A percentile compares a stretch with the other conserved stretches of the same genome.
Conservation (phyloP, 2,113 vertebrate species). For the Harpagus bidentatus region DNA sequence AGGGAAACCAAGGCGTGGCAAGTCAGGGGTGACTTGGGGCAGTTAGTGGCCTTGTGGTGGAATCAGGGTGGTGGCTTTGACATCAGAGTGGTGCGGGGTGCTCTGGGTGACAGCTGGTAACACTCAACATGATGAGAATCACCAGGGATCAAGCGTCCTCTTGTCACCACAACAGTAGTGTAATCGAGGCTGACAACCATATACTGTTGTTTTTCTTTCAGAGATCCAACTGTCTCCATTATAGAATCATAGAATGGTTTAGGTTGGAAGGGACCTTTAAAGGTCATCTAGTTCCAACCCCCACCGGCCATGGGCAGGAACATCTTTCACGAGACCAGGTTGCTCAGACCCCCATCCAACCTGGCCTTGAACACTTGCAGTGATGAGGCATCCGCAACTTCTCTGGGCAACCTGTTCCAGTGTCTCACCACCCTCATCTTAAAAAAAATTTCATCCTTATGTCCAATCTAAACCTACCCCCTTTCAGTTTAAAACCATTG, state of each 20-base stretch:
- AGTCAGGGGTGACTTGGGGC: not conserved
- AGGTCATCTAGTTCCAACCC: not conserved
- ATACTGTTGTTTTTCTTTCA: not conserved
- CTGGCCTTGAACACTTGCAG: not conserved
- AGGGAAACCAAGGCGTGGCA: not conserved
- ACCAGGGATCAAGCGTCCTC: not conserved
- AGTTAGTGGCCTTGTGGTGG: not conserved
- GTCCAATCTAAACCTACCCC: not conserved
- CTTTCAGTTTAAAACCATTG: not conserved
- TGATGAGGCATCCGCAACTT: fast-evolving
- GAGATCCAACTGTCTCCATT: not conserved
- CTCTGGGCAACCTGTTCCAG: not conserved
- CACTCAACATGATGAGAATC: not conserved
- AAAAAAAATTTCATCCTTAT: not conserved
- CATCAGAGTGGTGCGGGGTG: not conserved
- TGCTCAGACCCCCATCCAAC: not conserved
- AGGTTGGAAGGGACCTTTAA: not conserved
- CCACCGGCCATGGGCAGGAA: not conserved
- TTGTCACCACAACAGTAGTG: not conserved
- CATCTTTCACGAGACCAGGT: not conserved
- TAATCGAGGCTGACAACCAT: not conserved
- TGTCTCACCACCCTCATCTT: not conserved
- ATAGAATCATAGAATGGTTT: not conserved
- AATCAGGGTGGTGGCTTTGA: not conserved
- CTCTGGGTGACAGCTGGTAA: not conserved